Conservation (phyloP, 2,888 invertebrate genomes). For the Oscheius sp. region DNA sequence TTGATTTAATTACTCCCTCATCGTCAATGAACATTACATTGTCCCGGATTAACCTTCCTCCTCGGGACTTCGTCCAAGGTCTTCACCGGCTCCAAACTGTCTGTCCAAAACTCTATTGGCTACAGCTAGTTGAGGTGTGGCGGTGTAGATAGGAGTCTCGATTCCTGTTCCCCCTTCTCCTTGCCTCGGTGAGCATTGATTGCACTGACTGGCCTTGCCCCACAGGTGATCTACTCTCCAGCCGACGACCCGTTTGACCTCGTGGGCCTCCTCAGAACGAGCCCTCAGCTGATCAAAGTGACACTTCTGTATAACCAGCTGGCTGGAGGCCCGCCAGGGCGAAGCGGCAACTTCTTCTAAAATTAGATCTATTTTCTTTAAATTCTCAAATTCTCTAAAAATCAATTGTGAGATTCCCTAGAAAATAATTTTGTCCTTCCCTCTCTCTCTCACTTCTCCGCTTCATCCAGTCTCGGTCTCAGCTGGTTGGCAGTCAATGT, state of each 20-base stretch:
- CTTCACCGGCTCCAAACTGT: not conserved
- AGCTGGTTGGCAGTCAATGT: slow-evolving; percentile 22
- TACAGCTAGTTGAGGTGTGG: too few species aligned
- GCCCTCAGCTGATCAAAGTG: slow-evolving; percentile 15
- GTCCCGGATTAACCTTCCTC: slow-evolving; percentile 3
- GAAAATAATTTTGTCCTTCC: not conserved
- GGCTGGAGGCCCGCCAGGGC: not conserved
- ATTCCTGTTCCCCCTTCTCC: not conserved
- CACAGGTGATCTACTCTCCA: slow-evolving; percentile 6
- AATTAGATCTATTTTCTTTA: not conserved
- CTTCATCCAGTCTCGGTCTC: slow-evolving; percentile 16
- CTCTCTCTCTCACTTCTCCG: not conserved
- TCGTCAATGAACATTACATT: too few species aligned
- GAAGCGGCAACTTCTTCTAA: not conserved
- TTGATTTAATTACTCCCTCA: too few species aligned
- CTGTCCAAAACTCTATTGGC: too few species aligned
- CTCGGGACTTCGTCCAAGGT: not conserved
- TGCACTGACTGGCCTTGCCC: slow-evolving; percentile 15
- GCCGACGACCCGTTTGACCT: slow-evolving; percentile 12
- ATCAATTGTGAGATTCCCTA: not conserved
- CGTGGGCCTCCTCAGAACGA: not conserved
- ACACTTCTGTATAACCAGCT: slow-evolving; percentile 25
- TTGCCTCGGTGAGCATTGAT: slow-evolving; percentile 16
- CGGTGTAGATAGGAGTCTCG: not conserved
- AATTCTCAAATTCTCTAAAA: not conserved